Conservation (phyloP, 2,797 vertebrate species). For the Pipistrellus pygmaeus region DNA sequence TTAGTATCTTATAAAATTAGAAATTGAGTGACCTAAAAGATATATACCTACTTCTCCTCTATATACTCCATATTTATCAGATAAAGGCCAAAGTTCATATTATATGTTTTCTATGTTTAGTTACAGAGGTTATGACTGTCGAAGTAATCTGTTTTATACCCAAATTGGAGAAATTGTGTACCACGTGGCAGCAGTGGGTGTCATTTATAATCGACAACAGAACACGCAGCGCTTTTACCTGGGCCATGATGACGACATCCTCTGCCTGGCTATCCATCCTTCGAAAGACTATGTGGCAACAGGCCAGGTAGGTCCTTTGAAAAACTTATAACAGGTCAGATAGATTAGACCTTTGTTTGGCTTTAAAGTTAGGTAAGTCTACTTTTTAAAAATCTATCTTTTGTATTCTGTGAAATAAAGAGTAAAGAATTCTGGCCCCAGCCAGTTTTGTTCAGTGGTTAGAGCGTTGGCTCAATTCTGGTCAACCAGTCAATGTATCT, state of each 20-base stretch:
- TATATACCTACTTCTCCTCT: background rate
- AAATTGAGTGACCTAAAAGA: background rate
- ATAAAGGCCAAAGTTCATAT: slow-evolving; percentile 52
- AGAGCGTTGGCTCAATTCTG: too few relatives aligned
- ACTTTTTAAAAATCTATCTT: background rate
- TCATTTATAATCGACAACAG: slow-evolving; percentile 98
- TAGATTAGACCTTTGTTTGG: slow-evolving; percentile 72
- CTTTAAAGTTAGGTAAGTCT: background rate
- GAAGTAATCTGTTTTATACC: slow-evolving; percentile 97
- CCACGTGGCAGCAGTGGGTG: slow-evolving; percentile 97
- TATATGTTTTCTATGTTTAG: slow-evolving; percentile 83
- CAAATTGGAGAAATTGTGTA: slow-evolving; percentile 99
- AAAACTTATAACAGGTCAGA: slow-evolving; percentile 95
- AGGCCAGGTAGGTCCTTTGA: slow-evolving; percentile 97
- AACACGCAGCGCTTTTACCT: slow-evolving; percentile 98
- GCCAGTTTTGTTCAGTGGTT: too few relatives aligned
- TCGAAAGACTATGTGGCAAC: slow-evolving; percentile 98
- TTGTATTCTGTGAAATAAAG: background rate
- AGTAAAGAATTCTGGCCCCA: background rate
- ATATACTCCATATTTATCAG: background rate
- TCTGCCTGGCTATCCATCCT: slow-evolving; percentile 97
- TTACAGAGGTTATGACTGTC: slow-evolving; percentile 94
- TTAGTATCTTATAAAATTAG: background rate
- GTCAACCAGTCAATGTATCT: too few relatives aligned
- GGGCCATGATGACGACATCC: slow-evolving; percentile 98